These are phyloP conservation scores for Parazoanthus atlanticus DNA, from an alignment of 92 coral and sea anemone species.

Conservation along the genomic window DNA sequence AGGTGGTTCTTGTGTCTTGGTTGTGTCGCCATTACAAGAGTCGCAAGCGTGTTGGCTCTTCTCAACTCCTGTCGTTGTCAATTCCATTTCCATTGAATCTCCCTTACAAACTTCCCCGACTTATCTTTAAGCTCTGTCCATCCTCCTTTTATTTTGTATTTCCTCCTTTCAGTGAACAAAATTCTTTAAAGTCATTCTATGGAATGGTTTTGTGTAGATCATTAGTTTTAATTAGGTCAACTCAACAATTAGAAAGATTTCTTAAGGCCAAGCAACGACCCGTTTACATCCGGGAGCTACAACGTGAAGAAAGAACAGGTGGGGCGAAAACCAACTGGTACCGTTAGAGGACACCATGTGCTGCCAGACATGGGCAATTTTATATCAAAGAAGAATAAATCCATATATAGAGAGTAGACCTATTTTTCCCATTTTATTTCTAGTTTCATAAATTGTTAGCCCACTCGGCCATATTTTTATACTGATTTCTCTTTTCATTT, in stretches of 20 bases:
- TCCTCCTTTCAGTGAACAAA: not conserved
- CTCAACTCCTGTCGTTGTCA: slow-evolving; percentile 1
- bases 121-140: not conserved
- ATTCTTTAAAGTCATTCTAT: not conserved
- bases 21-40: slow-evolving; percentile 23
- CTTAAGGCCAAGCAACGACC: slow-evolving; percentile 14
- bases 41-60: not conserved
- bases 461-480: not conserved
- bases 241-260: slow-evolving; percentile 17
- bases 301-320: slow-evolving; percentile 31
- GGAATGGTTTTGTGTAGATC: not conserved
- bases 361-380: not conserved
- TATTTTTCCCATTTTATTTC: not conserved
- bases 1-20: slow-evolving; percentile 12
- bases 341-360: not conserved
- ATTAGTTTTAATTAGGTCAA: not conserved
- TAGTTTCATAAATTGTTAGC: not conserved
- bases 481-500: not conserved
- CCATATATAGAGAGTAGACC: not conserved
- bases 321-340: slow-evolving; percentile 20
- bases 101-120: not conserved
- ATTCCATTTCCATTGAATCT: not conserved
- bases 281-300: slow-evolving; percentile 17
- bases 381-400: not conserved
- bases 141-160: not conserved